Conservation (phyloP, 30 jellyfish, hydroid and myxozoan genomes). For the Pelagia noctiluca region DNA sequence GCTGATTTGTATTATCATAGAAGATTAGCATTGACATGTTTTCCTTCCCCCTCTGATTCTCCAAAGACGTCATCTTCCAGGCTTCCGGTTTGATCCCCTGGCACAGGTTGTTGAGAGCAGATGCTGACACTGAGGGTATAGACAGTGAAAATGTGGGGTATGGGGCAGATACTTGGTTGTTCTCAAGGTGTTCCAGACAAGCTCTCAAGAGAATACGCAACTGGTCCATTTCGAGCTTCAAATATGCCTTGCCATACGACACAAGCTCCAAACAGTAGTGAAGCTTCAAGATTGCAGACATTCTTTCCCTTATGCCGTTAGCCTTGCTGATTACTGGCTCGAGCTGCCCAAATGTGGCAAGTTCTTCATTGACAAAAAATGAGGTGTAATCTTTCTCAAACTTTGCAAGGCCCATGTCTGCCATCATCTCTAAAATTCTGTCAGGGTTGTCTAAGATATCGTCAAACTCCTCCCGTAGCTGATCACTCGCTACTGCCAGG, state of each 20-base stretch:
- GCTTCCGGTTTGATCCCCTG: conserved; percentile 32
- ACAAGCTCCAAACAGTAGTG: conserved; percentile 71
- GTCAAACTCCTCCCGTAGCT: conserved; percentile 21
- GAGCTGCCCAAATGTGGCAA: conserved; percentile 73
- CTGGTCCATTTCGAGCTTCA: conserved; percentile 35
- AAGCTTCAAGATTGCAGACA: conserved; percentile 49
- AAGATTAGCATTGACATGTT: conserved; percentile 39
- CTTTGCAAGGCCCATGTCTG: conserved; percentile 65
- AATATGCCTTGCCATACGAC: conserved; percentile 17
- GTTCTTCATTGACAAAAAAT: conserved; percentile 52
- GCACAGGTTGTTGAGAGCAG: conserved; percentile 38
- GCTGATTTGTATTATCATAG: conserved; percentile 18
- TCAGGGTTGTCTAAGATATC: conserved; percentile 8
- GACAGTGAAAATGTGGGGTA: conserved; percentile 58
- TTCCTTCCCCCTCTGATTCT: not conserved
- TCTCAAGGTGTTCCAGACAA: conserved; percentile 46
- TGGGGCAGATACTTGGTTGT: not conserved
- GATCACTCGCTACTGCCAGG: conserved; percentile 26
- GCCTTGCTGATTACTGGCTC: conserved; percentile 39
- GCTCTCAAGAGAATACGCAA: conserved; percentile 53
- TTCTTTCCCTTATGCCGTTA: conserved; percentile 10
- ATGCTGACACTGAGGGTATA: conserved; percentile 62
- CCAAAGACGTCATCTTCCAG: conserved; percentile 49
- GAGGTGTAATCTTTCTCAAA: conserved; percentile 46
- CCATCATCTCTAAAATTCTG: conserved; percentile 44